Percentiles rank a stretch among this genome's conserved stretches.
Evolutionary conservation across 2,113 vertebrate genomes (phyloP).

Genomic region (Callorhinus ursinus): DNA sequence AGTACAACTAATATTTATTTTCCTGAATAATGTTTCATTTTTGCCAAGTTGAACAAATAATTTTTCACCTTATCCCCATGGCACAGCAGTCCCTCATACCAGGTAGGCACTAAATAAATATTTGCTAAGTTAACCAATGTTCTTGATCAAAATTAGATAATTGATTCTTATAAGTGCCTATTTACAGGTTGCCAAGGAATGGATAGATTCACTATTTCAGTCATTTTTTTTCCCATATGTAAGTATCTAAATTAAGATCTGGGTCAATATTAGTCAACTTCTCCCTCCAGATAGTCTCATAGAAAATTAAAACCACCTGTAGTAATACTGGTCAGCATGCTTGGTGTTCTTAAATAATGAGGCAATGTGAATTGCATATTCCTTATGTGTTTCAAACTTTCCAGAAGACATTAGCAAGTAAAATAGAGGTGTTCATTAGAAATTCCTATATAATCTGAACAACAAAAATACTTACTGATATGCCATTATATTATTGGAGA

Average conservation of each 20-base stretch:
- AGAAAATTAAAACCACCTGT: background rate
- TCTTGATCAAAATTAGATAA: background rate
- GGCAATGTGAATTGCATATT: background rate
- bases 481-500: background rate
- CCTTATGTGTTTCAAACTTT: background rate
- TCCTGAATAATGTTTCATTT: background rate
- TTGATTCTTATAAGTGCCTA: background rate
- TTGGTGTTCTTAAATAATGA: background rate
- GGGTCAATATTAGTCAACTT: background rate
- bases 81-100: background rate
- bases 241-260: background rate
- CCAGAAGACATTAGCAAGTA: background rate
- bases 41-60: background rate
- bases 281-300: background rate
- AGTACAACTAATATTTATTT: background rate
- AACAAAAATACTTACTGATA: background rate
- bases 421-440: background rate
- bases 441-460: background rate
- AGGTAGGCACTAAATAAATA: background rate
- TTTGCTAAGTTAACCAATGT: background rate
- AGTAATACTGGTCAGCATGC: background rate
- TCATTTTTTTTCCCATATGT: background rate
- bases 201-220: background rate
- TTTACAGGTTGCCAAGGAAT: background rate
- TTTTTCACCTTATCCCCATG: background rate